Percentiles rank a stretch among this genome's conserved stretches.
Conservation (phyloP, 2,797 vertebrate species). For the Pteropus rufus region DNA sequence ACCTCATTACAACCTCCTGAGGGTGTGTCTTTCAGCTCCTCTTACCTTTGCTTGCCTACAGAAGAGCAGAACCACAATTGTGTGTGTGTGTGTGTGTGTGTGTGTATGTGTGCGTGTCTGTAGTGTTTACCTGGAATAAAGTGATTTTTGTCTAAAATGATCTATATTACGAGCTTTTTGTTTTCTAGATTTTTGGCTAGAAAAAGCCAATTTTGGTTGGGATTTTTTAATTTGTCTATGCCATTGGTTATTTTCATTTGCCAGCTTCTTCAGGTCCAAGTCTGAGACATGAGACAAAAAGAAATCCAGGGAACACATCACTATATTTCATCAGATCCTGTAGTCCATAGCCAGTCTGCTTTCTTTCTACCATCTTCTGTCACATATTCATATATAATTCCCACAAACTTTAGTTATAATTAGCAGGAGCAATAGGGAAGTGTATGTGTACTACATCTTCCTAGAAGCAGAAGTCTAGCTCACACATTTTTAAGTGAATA, state of each 20-base stretch:
- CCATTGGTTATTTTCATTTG: background rate
- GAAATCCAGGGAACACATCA: background rate
- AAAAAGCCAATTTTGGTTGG: background rate
- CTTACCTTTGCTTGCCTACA: background rate
- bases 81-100: background rate
- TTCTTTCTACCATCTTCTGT: background rate
- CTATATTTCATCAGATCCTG: background rate
- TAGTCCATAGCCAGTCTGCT: background rate
- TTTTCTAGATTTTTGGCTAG: background rate
- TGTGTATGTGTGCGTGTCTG: background rate
- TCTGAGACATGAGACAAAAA: background rate
- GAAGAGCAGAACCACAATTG: background rate
- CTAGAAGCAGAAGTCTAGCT: background rate
- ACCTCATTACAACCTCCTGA: background rate
- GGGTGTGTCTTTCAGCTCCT: background rate
- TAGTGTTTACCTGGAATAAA: background rate
- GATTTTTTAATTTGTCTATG: background rate
- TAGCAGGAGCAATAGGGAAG: background rate
- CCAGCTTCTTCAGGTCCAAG: background rate
- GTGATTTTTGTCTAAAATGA: background rate
- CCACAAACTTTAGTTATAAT: background rate
- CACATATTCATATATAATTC: background rate
- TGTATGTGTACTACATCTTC: background rate
- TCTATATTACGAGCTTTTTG: background rate
- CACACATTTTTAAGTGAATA: background rate